Evolutionary conservation across 1,140 invertebrate genomes (phyloP), one percentile per base, ranked within the genome.

Genomic region (Nephotettix cincticeps): DNA sequence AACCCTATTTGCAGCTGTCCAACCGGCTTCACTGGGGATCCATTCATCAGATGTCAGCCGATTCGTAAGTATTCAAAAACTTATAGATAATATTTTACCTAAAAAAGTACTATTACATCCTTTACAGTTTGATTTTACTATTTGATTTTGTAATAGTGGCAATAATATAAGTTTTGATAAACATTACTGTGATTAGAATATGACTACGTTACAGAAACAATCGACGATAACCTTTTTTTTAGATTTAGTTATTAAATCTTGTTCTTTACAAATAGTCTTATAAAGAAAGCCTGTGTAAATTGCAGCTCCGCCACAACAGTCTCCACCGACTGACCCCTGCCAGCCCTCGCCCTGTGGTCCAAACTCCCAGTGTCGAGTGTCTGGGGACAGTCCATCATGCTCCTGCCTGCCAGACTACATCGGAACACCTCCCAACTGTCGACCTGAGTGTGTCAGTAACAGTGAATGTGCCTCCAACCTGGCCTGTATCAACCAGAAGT

Each of bases 1-100:
- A 88, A 87, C 76, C 86, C 87, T 25, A 84, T 88, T 72, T 91
- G 90, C 78, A 87, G 84, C 72, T 90, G 89, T 75, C 83, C 84
- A 28, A 71, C 75, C 56, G 80, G 80, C 70, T 87, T 85, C 75
- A 84, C 85, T 68, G 89, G 89, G 73, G 88, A 90, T 83, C 88
- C 90, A 40, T 89, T 88, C 75, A 77, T 84, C 28, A 84, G 83
- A 80, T 90, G 90, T 78, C 79, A 85, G 79, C 82, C 81, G 19
- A 80, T 79, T 76, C 75, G 79, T 81, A 81, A 81, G 76, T 74
- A n/a, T n/a, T n/a, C n/a, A n/a, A n/a, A n/a, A n/a, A n/a, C n/a
- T n/a, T n/a, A n/a, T n/a, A n/a, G n/a, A n/a, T n/a, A n/a, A n/a
- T n/a, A n/a, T n/a, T n/a, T n/a, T n/a, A n/a, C n/a, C n/a, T n/a